These are phyloP conservation scores for Andrena camellia DNA, from an alignment of 2,888 invertebrate species.

Conservation along the genomic window DNA sequence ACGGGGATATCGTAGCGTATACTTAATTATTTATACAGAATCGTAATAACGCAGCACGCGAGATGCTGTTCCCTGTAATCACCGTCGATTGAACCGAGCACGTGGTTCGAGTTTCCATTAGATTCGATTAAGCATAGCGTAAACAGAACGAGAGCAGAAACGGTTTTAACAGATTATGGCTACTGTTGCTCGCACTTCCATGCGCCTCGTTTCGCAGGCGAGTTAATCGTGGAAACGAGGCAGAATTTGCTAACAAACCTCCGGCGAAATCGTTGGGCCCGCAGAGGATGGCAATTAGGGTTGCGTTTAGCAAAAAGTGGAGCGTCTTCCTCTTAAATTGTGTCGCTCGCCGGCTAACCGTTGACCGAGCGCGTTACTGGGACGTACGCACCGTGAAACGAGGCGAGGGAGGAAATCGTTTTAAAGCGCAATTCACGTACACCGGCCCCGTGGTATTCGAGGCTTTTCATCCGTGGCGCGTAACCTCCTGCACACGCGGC, in stretches of 20 bases:
- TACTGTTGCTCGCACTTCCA: not conserved
- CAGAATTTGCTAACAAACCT: constrained; percentile 10
- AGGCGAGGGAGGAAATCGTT: constrained; percentile 71
- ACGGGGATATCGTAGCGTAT: too few relatives aligned
- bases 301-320: constrained; percentile 58
- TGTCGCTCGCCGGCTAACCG: constrained; percentile 54
- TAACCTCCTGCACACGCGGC: not conserved
- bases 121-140: not conserved
- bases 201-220: not conserved
- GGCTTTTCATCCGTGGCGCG: constrained; percentile 36
- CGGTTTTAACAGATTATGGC: not conserved
- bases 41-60: too few relatives aligned
- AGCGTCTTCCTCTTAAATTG: constrained; percentile 65
- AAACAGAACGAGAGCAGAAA: not conserved
- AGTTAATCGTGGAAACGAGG: constrained; percentile 10
- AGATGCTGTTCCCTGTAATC: too few relatives aligned
- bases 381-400: constrained; percentile 73
- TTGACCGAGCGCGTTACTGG: constrained; percentile 68
- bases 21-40: too few relatives aligned
- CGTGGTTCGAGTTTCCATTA: not conserved
- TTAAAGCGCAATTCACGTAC: constrained; percentile 62
- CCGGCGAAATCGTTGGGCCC: constrained; percentile 17
- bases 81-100: too few relatives aligned
- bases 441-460: constrained; percentile 40
- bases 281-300: constrained; percentile 51